phyloP scores from a whole-genome alignment of 2,797 vertebrate genomes.

The Danio choprae region DNA sequence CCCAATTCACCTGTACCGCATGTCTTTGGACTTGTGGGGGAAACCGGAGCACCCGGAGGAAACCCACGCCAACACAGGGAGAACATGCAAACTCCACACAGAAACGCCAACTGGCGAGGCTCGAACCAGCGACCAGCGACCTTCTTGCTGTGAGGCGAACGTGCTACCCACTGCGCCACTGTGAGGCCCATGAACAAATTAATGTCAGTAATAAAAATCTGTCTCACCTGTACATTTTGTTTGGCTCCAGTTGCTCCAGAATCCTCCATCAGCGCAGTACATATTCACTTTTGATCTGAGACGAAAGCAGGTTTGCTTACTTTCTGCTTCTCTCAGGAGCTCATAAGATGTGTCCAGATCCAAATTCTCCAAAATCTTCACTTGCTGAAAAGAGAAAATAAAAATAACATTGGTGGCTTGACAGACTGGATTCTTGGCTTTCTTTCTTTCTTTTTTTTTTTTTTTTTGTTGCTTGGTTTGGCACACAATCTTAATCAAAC shows the following conservation, averaged over 20 bases:
- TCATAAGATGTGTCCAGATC: constrained; percentile 48
- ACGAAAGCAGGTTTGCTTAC: constrained; percentile 66
- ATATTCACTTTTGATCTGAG: constrained; percentile 72
- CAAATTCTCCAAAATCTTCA: constrained; percentile 46
- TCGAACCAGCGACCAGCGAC: no score
- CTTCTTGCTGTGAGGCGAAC: no score
- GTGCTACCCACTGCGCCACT: no score
- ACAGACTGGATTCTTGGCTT: neutral
- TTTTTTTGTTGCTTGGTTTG: constrained; percentile 1
- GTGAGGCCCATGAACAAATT: no score
- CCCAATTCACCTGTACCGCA: no score
- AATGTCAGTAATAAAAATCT: no score
- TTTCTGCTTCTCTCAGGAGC: neutral
- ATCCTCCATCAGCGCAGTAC: constrained; percentile 70
- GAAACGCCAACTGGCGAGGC: no score
- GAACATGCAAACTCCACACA: no score
- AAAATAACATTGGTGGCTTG: neutral
- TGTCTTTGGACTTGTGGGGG: no score
- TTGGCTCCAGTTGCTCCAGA: constrained; percentile 80
- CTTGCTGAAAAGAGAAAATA: constrained; percentile 46
- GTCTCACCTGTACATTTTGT: constrained; percentile 68
- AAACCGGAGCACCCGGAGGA: no score
- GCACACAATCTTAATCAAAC: neutral
- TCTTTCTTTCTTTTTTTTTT: no score
- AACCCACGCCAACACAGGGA: no score